These are phyloP conservation scores for Napeogenes sylphis DNA, from an alignment of 2,888 invertebrate genomes.

Conservation along the genomic window DNA sequence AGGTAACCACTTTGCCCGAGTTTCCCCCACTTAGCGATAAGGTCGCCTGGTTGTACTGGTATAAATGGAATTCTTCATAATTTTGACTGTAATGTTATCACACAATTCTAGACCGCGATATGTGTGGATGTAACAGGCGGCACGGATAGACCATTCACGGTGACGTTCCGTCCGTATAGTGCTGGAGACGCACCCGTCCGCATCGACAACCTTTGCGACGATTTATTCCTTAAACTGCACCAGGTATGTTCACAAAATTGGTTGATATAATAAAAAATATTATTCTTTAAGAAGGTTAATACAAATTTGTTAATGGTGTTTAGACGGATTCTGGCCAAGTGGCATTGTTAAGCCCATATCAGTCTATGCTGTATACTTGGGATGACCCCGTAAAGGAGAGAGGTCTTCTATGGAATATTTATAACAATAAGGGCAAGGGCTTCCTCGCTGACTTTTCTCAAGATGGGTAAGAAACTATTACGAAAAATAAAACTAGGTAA, in stretches of 20 bases:
- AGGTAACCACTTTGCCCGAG: no score
- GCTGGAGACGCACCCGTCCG: slow-evolving; percentile 89
- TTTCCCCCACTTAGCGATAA: no score
- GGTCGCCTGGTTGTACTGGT: no score
- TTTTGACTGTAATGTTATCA: no score
- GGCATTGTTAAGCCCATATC: slow-evolving; percentile 85
- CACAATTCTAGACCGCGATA: slow-evolving; percentile 76
- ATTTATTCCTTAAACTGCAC: slow-evolving; percentile 87
- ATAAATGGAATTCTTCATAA: no score
- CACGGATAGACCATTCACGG: slow-evolving; percentile 83
- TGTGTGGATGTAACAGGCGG: slow-evolving; percentile 86
- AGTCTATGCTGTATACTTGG: slow-evolving; percentile 89
- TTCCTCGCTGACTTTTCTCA: slow-evolving; percentile 84
- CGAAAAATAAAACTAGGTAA: not conserved
- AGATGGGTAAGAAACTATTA: slow-evolving; percentile 72
- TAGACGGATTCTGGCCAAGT: slow-evolving; percentile 73
- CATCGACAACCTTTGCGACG: slow-evolving; percentile 90
- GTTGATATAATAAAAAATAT: not conserved
- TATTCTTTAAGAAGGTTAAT: no score
- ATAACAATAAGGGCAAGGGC: slow-evolving; percentile 86
- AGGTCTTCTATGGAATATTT: slow-evolving; percentile 88
- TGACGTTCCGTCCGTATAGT: slow-evolving; percentile 85
- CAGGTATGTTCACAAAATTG: slow-evolving; percentile 60
- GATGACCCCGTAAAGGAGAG: slow-evolving; percentile 87
- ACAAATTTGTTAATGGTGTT: not conserved